Evolutionary conservation across 2,888 invertebrate genomes (phyloP).

Genomic region (Hypercompe scribonia): DNA sequence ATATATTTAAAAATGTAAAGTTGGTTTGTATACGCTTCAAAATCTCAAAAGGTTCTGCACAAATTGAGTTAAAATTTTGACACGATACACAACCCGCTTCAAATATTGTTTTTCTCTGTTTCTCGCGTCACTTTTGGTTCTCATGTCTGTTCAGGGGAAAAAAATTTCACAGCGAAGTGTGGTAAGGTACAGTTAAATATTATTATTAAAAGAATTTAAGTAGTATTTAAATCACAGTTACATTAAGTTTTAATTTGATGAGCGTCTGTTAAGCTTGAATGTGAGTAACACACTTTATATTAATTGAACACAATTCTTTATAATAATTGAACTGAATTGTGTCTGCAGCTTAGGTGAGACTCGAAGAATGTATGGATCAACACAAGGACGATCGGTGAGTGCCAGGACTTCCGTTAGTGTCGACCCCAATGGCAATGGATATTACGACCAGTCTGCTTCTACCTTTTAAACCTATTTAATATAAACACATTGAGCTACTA

Average conservation of each 20-base stretch:
- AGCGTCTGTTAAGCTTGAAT: neutral
- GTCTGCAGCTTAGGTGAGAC: constrained; percentile 60
- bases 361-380: constrained; percentile 56
- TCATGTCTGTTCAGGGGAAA: too few species aligned
- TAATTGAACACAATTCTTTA: neutral
- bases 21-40: too few species aligned
- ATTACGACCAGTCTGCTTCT: constrained; percentile 66
- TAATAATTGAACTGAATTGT: neutral
- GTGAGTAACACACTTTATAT: too few species aligned
- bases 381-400: constrained; percentile 55
- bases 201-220: too few species aligned
- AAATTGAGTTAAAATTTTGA: too few species aligned
- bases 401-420: constrained; percentile 66
- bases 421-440: constrained; percentile 64
- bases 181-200: too few species aligned
- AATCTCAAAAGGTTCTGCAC: too few species aligned
- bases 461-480: constrained; percentile 32
- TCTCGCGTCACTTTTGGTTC: too few species aligned
- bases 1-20: too few species aligned
- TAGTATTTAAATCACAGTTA: neutral
- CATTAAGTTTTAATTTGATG: neutral
- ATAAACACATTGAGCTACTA: neutral
- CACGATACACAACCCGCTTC: too few species aligned
- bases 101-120: too few species aligned
- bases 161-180: too few species aligned